Base-by-base conservation (phyloP, 2,888 invertebrate species). In the Cataglyphis livida region DNA sequence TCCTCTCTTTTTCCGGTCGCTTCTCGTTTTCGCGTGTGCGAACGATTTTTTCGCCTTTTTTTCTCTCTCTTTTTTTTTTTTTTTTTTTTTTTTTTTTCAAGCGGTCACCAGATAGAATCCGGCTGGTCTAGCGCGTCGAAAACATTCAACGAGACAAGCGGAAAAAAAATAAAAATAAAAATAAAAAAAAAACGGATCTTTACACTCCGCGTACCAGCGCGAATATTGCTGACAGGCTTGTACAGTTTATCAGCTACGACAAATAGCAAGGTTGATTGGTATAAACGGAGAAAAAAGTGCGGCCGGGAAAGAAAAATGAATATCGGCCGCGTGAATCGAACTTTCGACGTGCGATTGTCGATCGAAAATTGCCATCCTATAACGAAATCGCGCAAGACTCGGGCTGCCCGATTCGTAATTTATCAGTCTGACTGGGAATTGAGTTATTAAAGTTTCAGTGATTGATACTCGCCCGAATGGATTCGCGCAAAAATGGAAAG, bases 381-480 rank as follows among this genome's bases (percentile, higher is more conserved):
- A 71, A 78, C 78, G 78, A 70, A 70, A 70, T 78, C 71, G 78
- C 78, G 57, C 51, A 78, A 81, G 54, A 62, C 15, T 75, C 75
- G 62, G 51, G 62, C 62, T n/a, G 51, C 51, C 32, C 51, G 76
- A 54, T 51, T 51, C 38, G 78, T 70, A 78, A 78, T 78, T 78
- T 78, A 78, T 78, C 78, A 78, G 71, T 83, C 28, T 25, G 59
- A 68, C 54, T 48, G 44, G 68, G 68, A 82, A 82, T 82, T 44
- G 68, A 74, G 68, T 84, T 82, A 82, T 84, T 75, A 74, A 84
- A 84, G 82, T 84, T 84, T 82, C 82, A 82, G 51, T 62, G 74
- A 84, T 82, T 68, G 74, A 74, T 83, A 70, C 68, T 82, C 64
- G 44, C 18, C n/a, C 81, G 76, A 76, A 75, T 64, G 57, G 57